A percentile compares a stretch with the other conserved stretches of the same genome.
phyloP scores from a whole-genome alignment of 2,113 vertebrate genomes.

The Indicator maculatus region DNA sequence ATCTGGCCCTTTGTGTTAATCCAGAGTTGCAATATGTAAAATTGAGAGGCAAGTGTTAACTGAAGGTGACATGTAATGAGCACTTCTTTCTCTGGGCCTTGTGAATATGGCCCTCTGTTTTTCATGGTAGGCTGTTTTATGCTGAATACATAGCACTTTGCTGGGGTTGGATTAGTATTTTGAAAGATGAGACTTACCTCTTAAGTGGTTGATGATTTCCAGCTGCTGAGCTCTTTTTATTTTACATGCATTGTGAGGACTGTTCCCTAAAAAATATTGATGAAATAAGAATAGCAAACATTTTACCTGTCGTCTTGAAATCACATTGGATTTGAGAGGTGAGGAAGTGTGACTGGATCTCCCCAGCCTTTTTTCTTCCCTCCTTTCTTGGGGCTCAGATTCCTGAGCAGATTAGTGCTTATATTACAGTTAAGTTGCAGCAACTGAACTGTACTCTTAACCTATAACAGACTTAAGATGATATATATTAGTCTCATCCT shows the following conservation, averaged over 20 bases:
- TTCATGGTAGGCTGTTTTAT: neutral
- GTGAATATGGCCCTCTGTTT: neutral
- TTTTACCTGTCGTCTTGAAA: neutral
- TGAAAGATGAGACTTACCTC: neutral
- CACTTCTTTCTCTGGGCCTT: neutral
- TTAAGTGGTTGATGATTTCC: neutral
- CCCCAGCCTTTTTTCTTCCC: neutral
- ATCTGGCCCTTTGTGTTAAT: constrained; percentile 94
- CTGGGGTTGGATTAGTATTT: neutral
- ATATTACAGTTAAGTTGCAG: neutral
- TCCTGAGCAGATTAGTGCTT: neutral
- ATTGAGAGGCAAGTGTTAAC: constrained; percentile 84
- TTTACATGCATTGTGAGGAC: neutral
- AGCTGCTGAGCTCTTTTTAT: neutral
- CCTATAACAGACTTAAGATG: neutral
- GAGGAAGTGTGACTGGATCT: neutral
- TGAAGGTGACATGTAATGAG: neutral
- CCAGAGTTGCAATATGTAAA: constrained; percentile 89
- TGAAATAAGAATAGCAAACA: neutral
- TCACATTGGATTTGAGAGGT: neutral
- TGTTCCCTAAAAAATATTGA: neutral
- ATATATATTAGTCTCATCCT: neutral
- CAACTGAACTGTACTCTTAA: neutral
- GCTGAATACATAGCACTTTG: neutral
- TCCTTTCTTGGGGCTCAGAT: neutral